Evolutionary conservation across 2,113 vertebrate species (phyloP), one percentile per base, ranked within the genome.

Genomic region (Solea senegalensis): DNA sequence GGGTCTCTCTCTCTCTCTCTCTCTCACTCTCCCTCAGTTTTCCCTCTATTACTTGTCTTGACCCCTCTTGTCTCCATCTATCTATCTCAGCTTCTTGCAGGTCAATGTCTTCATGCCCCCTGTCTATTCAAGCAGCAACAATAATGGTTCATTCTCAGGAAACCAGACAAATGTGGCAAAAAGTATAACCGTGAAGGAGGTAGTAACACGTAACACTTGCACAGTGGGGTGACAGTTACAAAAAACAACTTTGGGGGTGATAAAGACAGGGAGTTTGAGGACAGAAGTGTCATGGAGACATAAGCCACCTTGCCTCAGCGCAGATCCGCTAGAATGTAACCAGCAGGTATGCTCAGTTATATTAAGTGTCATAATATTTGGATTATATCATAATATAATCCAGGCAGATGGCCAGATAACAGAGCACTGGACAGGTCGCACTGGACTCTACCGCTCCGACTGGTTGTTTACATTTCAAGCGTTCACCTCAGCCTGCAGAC

Each of bases 331-430:
- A 69, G 56, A 88, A 79, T 87, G 83, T 90, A 80, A 81, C 86
- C 82, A 82, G 69, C 87, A 89, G 89, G 89, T 93, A 82, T 4
- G 46, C 74, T 93, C 84, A 65, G 86, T 93, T 87, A 92, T 86
- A 81, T 90, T 66, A 64, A 74, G 65, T 92, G 92, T 93, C 92
- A 92, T 88, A 94, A 94, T 92, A 94, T 94, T 94, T 94, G 88
- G 82, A 85, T 71, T 64, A n/a, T n/a, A n/a, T n/a, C n/a, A n/a
- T n/a, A n/a, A n/a, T 80, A 83, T 67, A 48, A 54, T 80, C 78
- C 82, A 86, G 88, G 88, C 89, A 62, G 49, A 69, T 83, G 82
- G 90, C 87, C 92, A 92, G 83, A 86, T 80, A 77, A 76, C 69
- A 70, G 82, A 70, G 60, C 69, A 58, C 64, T 40, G 69, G 85